Base-by-base conservation (phyloP, 2,888 invertebrate genomes). In the Odiellus spinosus region DNA sequence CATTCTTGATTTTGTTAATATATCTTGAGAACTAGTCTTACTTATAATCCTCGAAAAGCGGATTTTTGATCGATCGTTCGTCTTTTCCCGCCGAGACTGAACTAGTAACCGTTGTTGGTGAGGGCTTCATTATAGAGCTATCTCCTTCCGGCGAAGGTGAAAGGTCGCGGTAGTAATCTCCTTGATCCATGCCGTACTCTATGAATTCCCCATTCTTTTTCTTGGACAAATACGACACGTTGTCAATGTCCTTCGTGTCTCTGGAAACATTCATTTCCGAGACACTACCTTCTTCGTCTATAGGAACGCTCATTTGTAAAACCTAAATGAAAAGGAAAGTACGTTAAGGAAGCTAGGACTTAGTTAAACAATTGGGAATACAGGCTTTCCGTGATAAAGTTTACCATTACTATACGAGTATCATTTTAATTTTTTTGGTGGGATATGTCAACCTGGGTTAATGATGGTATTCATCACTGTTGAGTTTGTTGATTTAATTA, bases 251-350 rank as follows among this genome's bases (percentile, higher is more conserved):
- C 3, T 53, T 45, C 2, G 51, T 38, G n/a, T 47, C 48, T 12
- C 47, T 42, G 3, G 51, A 48, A 11, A 47, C 39, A 35, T 49
- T 48, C 14, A 48, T 46, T 26, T 55, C 54, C 14, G 41, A 48
- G 17, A 44, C 21, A 38, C 47, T 56, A 56, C 80, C 80, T 51
- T 76, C 78, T 53, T 82, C 82, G 58, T 88, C 88, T 2, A 84
- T 78, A 0, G 80, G 80, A 2, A 90, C 87, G 53, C 85, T 84
- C 88, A 88, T 88, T 55, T 87, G 86, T 2, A 88, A 69, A 38
- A 88, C 82, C 75, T 69, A 46, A n/a, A 44, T 45, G 17, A 44
- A 11, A 11, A 49, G 39, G 53, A 46, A 49, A 46, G n/a, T 26
- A 18, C n/a, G 42, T 11, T 17, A 46, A 40, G 18, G 26, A 40